Percentiles rank a stretch among this genome's conserved stretches.
Evolutionary conservation across 2,888 invertebrate genomes (phyloP).

Genomic region (Amiota communis): DNA sequence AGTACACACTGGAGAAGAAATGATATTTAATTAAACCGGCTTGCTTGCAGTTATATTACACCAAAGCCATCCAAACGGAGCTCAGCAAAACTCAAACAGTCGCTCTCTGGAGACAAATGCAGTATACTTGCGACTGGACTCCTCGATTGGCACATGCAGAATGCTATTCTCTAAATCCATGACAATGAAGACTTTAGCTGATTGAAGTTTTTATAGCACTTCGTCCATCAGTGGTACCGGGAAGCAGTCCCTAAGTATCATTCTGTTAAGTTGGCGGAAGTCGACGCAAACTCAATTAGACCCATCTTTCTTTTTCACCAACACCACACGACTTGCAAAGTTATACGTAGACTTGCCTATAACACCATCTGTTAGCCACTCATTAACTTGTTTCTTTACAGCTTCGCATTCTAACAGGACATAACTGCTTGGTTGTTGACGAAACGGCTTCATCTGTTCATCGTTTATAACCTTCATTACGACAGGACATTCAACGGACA

Average conservation of each 20-base stretch:
- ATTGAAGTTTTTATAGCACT: conserved; percentile 29
- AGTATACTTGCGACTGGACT: conserved; percentile 30
- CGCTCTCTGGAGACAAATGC: conserved; percentile 15
- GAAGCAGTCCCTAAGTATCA: conserved; percentile 35
- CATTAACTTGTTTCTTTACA: too few species aligned
- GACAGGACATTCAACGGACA: too few species aligned
- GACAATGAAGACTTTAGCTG: conserved; percentile 22
- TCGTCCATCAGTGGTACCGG: conserved; percentile 40
- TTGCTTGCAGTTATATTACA: too few species aligned
- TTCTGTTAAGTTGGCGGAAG: conserved; percentile 35
- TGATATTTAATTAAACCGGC: too few species aligned
- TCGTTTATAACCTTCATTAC: not conserved
- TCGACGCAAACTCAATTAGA: conserved; percentile 36
- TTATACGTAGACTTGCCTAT: conserved; percentile 20
- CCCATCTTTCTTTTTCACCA: conserved; percentile 36
- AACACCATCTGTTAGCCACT: conserved; percentile 16
- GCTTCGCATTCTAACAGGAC: conserved; percentile 9
- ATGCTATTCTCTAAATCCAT: conserved; percentile 36
- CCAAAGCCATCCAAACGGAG: conserved; percentile 26
- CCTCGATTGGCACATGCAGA: conserved; percentile 38
- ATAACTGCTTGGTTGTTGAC: conserved; percentile 26
- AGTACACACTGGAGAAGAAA: too few species aligned
- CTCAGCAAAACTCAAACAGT: conserved; percentile 22
- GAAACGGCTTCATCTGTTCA: conserved; percentile 8
- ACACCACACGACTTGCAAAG: conserved; percentile 31